Evolutionary conservation across 1,140 invertebrate genomes (phyloP).

Genomic region (Anoplophora glabripennis): DNA sequence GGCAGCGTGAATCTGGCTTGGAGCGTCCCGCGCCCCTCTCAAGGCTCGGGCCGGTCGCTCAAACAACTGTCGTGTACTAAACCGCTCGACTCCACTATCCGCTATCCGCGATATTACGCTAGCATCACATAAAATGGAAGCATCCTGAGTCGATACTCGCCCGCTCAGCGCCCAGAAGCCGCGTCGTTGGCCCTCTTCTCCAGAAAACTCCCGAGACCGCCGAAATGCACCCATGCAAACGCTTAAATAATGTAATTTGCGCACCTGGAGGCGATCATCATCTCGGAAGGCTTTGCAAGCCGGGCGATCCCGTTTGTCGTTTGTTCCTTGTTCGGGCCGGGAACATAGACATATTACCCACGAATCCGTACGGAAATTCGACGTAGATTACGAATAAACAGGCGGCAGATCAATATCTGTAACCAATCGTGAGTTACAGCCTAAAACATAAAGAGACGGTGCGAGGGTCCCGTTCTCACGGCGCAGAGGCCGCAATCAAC

Average conservation of each 20-base stretch:
- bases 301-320: not conserved
- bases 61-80: constrained; percentile 48
- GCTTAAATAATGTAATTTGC: not conserved
- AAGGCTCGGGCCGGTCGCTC: constrained; percentile 35
- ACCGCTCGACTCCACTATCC: constrained; percentile 38
- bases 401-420: constrained; percentile 40
- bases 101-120: constrained; percentile 43
- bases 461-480: constrained; percentile 15
- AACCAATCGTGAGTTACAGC: constrained; percentile 41
- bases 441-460: constrained; percentile 36
- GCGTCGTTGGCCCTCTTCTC: not conserved
- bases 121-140: constrained; percentile 43
- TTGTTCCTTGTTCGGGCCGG: constrained; percentile 15
- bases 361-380: constrained; percentile 39
- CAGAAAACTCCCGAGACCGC: constrained; percentile 6
- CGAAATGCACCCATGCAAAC: constrained; percentile 6
- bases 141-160: constrained; percentile 42
- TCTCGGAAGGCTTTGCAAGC: not conserved
- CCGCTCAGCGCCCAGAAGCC: constrained; percentile 15
- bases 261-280: not conserved
- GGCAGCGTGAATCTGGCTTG: constrained; percentile 41
- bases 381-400: constrained; percentile 45
- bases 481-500: constrained; percentile 14
- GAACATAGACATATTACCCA: constrained; percentile 33
- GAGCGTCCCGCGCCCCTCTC: constrained; percentile 12